phyloP scores from a whole-genome alignment of 2,797 vertebrate species.

The Falco rusticolus region DNA sequence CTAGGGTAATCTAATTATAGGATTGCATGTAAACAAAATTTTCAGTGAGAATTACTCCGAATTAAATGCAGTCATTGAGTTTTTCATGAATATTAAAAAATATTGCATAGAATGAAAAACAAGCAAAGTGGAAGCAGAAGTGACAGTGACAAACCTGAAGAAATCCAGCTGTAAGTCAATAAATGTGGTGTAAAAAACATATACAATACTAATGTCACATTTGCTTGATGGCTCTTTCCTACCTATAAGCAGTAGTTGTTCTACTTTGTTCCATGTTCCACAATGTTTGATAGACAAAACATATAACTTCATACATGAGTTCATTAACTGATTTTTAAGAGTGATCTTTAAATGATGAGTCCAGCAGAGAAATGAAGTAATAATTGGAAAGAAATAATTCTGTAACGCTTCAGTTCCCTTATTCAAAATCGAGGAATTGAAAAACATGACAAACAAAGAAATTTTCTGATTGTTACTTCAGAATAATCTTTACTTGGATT shows the following conservation, averaged over 20 bases:
- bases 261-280: no score
- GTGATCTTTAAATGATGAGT: background rate
- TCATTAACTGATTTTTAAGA: background rate
- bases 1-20: background rate
- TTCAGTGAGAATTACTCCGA: background rate
- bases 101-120: background rate
- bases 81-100: background rate
- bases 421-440: background rate
- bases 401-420: background rate
- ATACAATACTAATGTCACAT: background rate
- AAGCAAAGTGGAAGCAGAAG: background rate
- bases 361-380: background rate
- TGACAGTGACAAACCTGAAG: background rate
- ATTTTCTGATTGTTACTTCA: background rate
- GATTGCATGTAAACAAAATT: background rate
- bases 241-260: background rate
- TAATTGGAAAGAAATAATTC: conserved; percentile 14
- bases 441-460: background rate
- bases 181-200: background rate
- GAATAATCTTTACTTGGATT: background rate
- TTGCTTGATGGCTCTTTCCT: background rate
- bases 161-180: background rate
- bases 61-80: background rate
- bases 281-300: background rate
- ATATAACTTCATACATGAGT: background rate